Evolutionary conservation across 2,888 invertebrate species (phyloP).

Genomic region (Acanthosepion esculentum): DNA sequence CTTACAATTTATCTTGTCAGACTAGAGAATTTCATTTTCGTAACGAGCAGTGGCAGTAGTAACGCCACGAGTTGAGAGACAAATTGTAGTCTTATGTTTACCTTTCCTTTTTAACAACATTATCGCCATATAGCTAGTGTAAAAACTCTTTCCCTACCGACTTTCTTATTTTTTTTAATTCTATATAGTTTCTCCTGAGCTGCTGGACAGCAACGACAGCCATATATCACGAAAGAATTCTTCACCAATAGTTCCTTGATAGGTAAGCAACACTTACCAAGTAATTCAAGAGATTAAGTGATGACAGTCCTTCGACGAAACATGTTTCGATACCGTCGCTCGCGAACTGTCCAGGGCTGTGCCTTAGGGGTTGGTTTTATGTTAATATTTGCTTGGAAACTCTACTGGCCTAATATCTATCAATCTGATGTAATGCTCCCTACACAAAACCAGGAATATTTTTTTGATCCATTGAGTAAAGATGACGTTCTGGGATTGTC

Average conservation of each 20-base stretch:
- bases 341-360: background rate
- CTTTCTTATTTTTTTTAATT: too few species aligned
- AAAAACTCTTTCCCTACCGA: too few species aligned
- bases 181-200: background rate
- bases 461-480: background rate
- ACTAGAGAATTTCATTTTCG: too few species aligned
- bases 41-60: too few species aligned
- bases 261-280: too few species aligned
- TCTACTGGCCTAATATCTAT: background rate
- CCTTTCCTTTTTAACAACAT: too few species aligned
- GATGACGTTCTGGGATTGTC: slow-evolving; percentile 8
- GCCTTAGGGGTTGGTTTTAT: slow-evolving; percentile 18
- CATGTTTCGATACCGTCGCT: background rate
- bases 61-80: too few species aligned
- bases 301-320: background rate
- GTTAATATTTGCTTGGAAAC: slow-evolving; percentile 12
- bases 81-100: too few species aligned
- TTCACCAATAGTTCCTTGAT: too few species aligned
- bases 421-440: background rate
- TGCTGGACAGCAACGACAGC: background rate
- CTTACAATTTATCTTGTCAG: too few species aligned
- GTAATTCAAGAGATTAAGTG: background rate
- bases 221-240: background rate
- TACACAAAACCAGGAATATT: background rate
- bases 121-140: too few species aligned